Base-by-base conservation (phyloP, 1,140 invertebrate genomes). In the Drosophila cardini region DNA sequence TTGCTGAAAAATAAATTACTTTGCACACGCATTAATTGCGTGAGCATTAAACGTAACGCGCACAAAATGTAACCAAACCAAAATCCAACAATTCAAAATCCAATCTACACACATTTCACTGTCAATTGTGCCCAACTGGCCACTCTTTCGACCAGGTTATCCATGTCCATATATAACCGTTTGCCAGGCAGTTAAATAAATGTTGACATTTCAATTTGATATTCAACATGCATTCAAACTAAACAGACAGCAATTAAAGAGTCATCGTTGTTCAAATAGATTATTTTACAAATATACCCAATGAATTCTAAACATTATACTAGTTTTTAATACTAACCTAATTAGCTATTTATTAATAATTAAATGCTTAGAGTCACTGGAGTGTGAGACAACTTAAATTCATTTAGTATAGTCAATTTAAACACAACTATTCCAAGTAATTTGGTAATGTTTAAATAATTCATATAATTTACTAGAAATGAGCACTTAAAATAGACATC, bases 191-290 rank as follows among this genome's bases (percentile, higher is more conserved):
- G 52, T 42, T 71, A 75, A 75, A 53, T 56, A 75, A 75, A 75
- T 75, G 72, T 75, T 75, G 72, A 75, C 72, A 75, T 64, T 71
- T 57, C 58, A 75, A 75, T 75, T 58, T 43, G 52, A 71, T 70
- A 75, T 58, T 56, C 50, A 70, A 36, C 64, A 55, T 21, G 42
- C 34, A 16, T 50, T 69, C 32, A 56, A 56, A 55, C 50, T 63
- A 55, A 64, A 57, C 58, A 32, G 15, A 69, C 56, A 48, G 48
- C 56, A 62, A 73, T 70, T 61, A 62, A 62, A 43, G 48, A 34
- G 18, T 21, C 69, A 63, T 48, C 69, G 46, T 52, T 60, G 57
- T 15, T 10, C 15, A 21, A 8, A 26, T 16, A 42, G 16, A 53
- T 52, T 38, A 65, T 65, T 50, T 55, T 43, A 45, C 58, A 38